phyloP scores from a whole-genome alignment of 2,113 vertebrate genomes.

The Sigmodon hispidus region DNA sequence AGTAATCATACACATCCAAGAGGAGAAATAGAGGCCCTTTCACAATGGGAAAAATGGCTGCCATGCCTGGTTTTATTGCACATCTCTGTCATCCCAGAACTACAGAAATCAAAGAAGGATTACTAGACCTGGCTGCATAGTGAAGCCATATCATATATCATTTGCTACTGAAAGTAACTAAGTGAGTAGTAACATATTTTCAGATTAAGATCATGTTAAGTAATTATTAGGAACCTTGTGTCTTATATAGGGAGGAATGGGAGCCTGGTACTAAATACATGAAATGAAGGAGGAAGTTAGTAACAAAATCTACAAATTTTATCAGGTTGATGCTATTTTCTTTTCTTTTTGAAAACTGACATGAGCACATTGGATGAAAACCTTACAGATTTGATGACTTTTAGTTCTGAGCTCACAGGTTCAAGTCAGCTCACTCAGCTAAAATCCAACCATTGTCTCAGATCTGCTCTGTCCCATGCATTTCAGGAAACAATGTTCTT shows the following conservation, averaged over 20 bases:
- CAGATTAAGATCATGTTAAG: not conserved
- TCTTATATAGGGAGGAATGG: not conserved
- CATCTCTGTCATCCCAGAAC: not conserved
- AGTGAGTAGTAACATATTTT: not conserved
- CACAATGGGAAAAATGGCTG: not conserved
- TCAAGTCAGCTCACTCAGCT: not conserved
- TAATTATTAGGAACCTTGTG: not conserved
- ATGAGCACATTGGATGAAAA: not conserved
- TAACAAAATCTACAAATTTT: not conserved
- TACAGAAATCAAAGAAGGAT: too few relatives aligned
- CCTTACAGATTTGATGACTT: not conserved
- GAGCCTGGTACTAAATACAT: not conserved
- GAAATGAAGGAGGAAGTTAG: not conserved
- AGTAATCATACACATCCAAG: not conserved
- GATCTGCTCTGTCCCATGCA: not conserved
- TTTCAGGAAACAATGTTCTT: not conserved
- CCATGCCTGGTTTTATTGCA: not conserved
- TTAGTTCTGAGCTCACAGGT: not conserved
- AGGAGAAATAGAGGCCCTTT: not conserved
- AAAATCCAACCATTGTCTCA: not conserved
- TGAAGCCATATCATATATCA: not conserved
- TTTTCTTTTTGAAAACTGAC: not conserved
- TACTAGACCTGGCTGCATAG: fast-evolving
- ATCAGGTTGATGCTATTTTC: not conserved
- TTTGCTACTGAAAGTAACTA: not conserved